Conservation (phyloP, 2,888 invertebrate genomes). For the Dyspetes luteomarginatus region DNA sequence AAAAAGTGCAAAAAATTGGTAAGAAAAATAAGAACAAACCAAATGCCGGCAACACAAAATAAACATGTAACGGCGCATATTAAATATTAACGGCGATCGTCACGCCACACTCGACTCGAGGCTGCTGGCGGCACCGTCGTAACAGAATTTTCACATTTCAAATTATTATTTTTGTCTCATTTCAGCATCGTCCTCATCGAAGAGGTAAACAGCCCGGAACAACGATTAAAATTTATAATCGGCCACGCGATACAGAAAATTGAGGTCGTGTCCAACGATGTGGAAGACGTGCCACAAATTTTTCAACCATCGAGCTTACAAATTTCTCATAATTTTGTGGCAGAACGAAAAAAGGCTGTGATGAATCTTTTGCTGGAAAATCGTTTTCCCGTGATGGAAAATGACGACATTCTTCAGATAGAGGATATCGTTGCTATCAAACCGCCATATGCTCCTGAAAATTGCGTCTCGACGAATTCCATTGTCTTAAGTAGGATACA, state of each 20-base stretch:
- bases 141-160: no score
- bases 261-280: conserved; percentile 69
- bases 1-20: no score
- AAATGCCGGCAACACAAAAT: no score
- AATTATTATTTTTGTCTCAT: no score
- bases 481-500: conserved; percentile 79
- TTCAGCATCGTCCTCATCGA: conserved; percentile 78
- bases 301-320: conserved; percentile 65
- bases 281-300: conserved; percentile 72
- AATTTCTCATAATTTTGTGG: neutral
- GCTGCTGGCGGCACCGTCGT: no score
- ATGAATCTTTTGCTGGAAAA: conserved; percentile 75
- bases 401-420: conserved; percentile 74
- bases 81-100: no score
- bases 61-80: no score
- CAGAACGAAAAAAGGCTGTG: conserved; percentile 72
- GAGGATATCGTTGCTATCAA: conserved; percentile 77
- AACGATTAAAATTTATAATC: conserved; percentile 75
- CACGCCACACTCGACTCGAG: no score
- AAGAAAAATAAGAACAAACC: no score
- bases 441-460: conserved; percentile 78
- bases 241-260: conserved; percentile 77
- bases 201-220: conserved; percentile 64
- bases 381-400: conserved; percentile 78
- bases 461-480: conserved; percentile 77